Evolutionary conservation across 2,797 vertebrate genomes (phyloP).

Genomic region (Prunella strophiata): DNA sequence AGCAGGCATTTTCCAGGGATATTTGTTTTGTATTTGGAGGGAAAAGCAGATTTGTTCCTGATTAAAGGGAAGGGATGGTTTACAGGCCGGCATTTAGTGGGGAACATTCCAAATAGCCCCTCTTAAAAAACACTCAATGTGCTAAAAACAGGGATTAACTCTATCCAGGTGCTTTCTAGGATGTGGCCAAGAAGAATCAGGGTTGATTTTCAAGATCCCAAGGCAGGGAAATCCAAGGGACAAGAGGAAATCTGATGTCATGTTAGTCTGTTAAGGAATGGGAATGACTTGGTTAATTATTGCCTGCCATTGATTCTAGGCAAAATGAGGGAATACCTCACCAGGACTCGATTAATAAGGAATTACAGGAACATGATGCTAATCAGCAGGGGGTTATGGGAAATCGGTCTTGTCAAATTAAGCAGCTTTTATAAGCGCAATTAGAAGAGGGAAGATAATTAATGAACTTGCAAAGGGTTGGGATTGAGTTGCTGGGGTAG

Average conservation of each 20-base stretch:
- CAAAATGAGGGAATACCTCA: slow-evolving; percentile 51
- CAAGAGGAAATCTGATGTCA: background rate
- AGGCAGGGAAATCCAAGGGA: background rate
- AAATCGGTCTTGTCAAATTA: slow-evolving; percentile 68
- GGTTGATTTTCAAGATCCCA: background rate
- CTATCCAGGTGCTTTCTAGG: background rate
- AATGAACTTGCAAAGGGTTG: background rate
- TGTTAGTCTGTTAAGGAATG: background rate
- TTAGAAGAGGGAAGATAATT: slow-evolving; percentile 52
- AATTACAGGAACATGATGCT: slow-evolving; percentile 67
- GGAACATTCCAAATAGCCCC: background rate
- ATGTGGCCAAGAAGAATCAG: background rate
- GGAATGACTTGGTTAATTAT: slow-evolving; percentile 42
- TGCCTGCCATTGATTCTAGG: slow-evolving; percentile 50
- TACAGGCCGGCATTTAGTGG: background rate
- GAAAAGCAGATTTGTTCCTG: slow-evolving; percentile 55
- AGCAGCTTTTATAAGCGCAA: slow-evolving; percentile 53
- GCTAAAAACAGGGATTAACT: background rate
- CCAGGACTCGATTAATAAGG: slow-evolving; percentile 53
- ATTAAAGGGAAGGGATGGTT: slow-evolving; percentile 35
- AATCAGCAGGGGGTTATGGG: slow-evolving; percentile 67
- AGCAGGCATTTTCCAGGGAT: slow-evolving; percentile 57
- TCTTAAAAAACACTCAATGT: background rate
- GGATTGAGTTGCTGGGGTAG: background rate
- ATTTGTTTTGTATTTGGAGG: slow-evolving; percentile 62